phyloP scores from a whole-genome alignment of 1,140 invertebrate species.

The Orchesella cincta region DNA sequence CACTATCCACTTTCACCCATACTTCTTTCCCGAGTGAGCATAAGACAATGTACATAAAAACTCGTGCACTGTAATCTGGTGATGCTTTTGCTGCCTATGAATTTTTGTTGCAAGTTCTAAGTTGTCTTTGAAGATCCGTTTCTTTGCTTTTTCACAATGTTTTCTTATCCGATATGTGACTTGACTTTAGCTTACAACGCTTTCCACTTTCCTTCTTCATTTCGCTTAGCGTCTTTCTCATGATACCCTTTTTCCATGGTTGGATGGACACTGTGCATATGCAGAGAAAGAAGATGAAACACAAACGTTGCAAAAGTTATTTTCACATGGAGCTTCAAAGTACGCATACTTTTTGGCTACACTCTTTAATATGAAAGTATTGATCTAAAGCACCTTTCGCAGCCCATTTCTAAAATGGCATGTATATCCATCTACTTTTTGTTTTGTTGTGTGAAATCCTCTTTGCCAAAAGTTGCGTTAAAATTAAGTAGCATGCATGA shows the following conservation, averaged over 20 bases:
- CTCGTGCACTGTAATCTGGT: neutral
- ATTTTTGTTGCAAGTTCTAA: constrained; percentile 1
- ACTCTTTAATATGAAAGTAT: too few relatives aligned
- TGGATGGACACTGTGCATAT: constrained; percentile 1
- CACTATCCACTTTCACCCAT: neutral
- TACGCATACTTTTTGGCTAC: too few relatives aligned
- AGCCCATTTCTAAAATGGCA: too few relatives aligned
- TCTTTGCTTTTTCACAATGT: neutral
- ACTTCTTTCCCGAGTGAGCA: neutral
- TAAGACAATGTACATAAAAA: neutral
- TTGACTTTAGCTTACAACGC: constrained; percentile 23
- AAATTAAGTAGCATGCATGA: too few relatives aligned
- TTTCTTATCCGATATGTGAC: constrained; percentile 25
- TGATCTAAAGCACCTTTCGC: too few relatives aligned
- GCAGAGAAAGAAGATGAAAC: constrained; percentile 5
- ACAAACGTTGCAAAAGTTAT: neutral
- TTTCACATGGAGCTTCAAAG: too few relatives aligned
- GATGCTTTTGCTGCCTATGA: neutral
- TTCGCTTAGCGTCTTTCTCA: constrained; percentile 10
- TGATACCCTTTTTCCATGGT: constrained; percentile 16
- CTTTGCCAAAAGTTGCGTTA: too few relatives aligned
- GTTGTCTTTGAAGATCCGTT: constrained; percentile 23
- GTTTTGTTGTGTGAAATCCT: too few relatives aligned
- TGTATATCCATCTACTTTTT: too few relatives aligned
- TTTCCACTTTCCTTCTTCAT: constrained; percentile 24